Evolutionary conservation across 1,140 invertebrate genomes (phyloP).

Genomic region (Laupala kohalensis): DNA sequence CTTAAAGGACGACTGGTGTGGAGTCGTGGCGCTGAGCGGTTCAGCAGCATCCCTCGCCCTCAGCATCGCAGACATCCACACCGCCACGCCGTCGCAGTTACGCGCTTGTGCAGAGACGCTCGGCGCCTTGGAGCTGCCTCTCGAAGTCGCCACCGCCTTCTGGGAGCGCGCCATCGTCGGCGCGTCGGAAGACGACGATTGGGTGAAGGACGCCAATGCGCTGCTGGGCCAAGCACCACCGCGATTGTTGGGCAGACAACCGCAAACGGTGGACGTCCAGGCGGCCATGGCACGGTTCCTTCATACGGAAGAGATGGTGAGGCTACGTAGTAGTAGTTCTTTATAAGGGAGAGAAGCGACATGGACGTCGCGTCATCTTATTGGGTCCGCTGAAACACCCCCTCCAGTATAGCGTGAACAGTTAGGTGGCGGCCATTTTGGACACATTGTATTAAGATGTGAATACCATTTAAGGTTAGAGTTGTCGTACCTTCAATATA

Average conservation of each 20-base stretch:
- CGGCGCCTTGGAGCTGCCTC: not conserved
- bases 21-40: not conserved
- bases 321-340: too few relatives aligned
- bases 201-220: not conserved
- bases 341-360: too few relatives aligned
- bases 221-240: not conserved
- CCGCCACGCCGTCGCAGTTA: not conserved
- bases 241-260: not conserved
- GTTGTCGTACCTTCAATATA: too few relatives aligned
- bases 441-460: too few relatives aligned
- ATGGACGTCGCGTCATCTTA: too few relatives aligned
- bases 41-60: not conserved
- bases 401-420: too few relatives aligned
- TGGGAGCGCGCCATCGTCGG: not conserved
- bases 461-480: too few relatives aligned
- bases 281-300: not conserved
- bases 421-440: too few relatives aligned
- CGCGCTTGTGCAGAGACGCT: not conserved
- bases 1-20: not conserved
- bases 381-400: too few relatives aligned
- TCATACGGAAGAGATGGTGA: not conserved
- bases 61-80: not conserved
- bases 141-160: not conserved
- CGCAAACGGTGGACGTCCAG: not conserved
- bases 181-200: not conserved